These are phyloP conservation scores for Rhinella marina DNA, from an alignment of 2,797 vertebrate genomes.

Conservation along the genomic window DNA sequence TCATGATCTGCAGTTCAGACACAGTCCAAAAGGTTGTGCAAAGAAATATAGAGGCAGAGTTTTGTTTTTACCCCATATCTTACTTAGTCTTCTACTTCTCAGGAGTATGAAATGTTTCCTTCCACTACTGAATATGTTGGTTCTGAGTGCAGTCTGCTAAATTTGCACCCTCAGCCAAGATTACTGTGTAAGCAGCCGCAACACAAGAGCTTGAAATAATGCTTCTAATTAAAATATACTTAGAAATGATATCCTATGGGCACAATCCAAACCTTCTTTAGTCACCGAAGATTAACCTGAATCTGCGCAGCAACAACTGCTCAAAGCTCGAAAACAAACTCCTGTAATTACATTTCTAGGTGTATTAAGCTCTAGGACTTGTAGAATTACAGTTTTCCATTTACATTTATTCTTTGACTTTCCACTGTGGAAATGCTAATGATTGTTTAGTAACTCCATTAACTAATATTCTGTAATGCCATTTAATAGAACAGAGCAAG, in stretches of 20 bases:
- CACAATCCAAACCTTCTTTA: conserved; percentile 41
- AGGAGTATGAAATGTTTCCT: neutral
- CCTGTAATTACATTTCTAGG: conserved; percentile 35
- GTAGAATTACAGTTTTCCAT: neutral
- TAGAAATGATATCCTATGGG: conserved; percentile 38
- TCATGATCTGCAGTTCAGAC: too few relatives aligned
- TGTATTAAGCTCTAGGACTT: conserved; percentile 6
- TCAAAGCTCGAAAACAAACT: conserved; percentile 19
- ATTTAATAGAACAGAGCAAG: neutral
- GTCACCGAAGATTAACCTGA: conserved; percentile 32
- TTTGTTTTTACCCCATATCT: too few relatives aligned
- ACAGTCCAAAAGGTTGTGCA: too few relatives aligned
- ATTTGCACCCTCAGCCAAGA: conserved; percentile 14
- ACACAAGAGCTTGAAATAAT: conserved; percentile 31
- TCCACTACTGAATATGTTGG: neutral
- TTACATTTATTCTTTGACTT: neutral
- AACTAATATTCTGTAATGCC: too few relatives aligned
- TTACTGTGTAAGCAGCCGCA: conserved; percentile 4
- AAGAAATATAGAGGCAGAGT: too few relatives aligned
- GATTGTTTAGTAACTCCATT: neutral
- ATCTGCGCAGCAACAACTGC: conserved; percentile 29
- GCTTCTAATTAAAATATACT: conserved; percentile 56
- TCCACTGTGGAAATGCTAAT: neutral
- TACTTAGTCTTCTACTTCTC: neutral
- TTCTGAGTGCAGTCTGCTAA: conserved; percentile 6